phyloP scores from a whole-genome alignment of 2,797 vertebrate genomes.

The Hemitrygon akajei region DNA sequence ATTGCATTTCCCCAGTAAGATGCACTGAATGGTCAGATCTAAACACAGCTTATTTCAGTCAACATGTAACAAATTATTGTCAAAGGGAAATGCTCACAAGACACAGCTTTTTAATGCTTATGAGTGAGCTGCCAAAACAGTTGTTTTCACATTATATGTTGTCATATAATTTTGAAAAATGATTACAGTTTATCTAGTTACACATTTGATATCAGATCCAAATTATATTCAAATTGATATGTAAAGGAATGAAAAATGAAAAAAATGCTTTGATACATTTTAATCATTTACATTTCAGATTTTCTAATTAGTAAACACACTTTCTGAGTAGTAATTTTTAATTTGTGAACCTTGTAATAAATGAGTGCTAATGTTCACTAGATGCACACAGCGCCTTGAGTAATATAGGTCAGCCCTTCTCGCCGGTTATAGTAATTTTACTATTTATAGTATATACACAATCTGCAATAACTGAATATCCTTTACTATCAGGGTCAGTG shows the following conservation, averaged over 20 bases:
- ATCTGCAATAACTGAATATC: constrained; percentile 16
- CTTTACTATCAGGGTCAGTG: constrained; percentile 10
- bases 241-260: neutral
- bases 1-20: constrained; percentile 16
- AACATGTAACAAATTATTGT: constrained; percentile 20
- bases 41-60: neutral
- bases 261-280: neutral
- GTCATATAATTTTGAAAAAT: constrained; percentile 3
- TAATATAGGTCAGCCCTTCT: constrained; percentile 30
- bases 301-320: neutral
- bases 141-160: neutral
- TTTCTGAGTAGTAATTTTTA: neutral
- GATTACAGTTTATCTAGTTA: neutral
- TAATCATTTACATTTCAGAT: neutral
- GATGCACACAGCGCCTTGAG: neutral
- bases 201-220: constrained; percentile 9
- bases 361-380: constrained; percentile 1
- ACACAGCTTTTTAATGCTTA: constrained; percentile 29
- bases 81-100: constrained; percentile 31
- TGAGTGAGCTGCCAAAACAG: neutral
- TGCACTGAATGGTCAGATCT: constrained; percentile 23
- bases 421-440: constrained; percentile 21
- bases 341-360: constrained; percentile 17
- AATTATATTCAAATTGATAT: constrained; percentile 16
- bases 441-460: constrained; percentile 36